Base-by-base conservation (phyloP, 1,140 invertebrate species). In the Achroia grisella region DNA sequence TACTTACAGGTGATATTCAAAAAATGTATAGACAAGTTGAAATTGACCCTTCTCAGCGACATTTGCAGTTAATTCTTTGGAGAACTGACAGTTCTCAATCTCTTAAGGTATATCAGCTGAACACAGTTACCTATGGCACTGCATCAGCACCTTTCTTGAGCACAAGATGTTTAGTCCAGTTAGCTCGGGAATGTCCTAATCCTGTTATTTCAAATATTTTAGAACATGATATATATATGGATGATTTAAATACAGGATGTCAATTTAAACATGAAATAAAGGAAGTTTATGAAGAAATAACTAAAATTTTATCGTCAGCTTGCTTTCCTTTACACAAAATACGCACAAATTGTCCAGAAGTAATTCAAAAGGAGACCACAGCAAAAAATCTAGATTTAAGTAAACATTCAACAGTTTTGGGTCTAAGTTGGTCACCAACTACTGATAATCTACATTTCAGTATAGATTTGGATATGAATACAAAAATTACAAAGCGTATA, bases 211-310 rank as follows among this genome's bases (percentile, higher is more conserved):
- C 29, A 30, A 60, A 39, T 8, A 59, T 76, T 2, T 67, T 83
- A 4, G 33, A 48, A 27, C 46, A 36, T 0, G 73, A 86, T 67
- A 77, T 87, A 35, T 88, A 87, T 40, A 71, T 87, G 1, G 86
- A 88, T 60, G 86, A 88, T 56, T 13, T 87, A 0, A 45, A 84
- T 4, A 71, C 72, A 0, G 76, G 79, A 1, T 31, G 48, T 10
- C 46, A 86, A 43, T 39, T 30, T 30, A 30, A 46, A 33, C 1
- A 17, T 10, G 32, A 57, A 42, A 44, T 58, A 37, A 10, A 10
- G 11, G 31, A 43, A 9, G 56, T 63, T 37, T 31, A 45, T 34
- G 39, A 50, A 2, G 14, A 39, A 4, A 34, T 59, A 8, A 44
- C 48, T 6, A 30, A 45, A 9, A 36, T 29, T 4, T 17, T 62